phyloP scores from a whole-genome alignment of 2,113 vertebrate species.

The zebrafish (Danio rerio) region GRCz12tu NC_133187.1:35354501-35355000 shows the following conservation, averaged over 20 bases:
- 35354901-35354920: constrained; percentile 88
- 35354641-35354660: constrained; percentile 88
- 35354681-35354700: constrained; percentile 98
- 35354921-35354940: constrained; percentile 90
- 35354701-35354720: constrained; percentile 90
- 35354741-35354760: constrained; percentile 95
- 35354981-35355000: background rate
- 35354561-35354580: constrained; percentile 76
- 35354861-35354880: constrained; percentile 83
- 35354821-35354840: too few relatives aligned
- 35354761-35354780: constrained; percentile 90
- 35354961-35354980: constrained; percentile 82
- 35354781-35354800: constrained; percentile 86
- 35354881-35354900: constrained; percentile 88
- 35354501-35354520: too few relatives aligned
- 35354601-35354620: constrained; percentile 88
- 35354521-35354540: too few relatives aligned
- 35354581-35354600: constrained; percentile 91
- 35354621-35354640: constrained; percentile 87
- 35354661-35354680: constrained; percentile 95
- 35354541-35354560: background rate
- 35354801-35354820: background rate
- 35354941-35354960: constrained; percentile 87
- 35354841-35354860: background rate
- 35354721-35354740: constrained; percentile 78